phyloP scores from a whole-genome alignment of 2,113 vertebrate genomes.

The Barnardius zonarius region DNA sequence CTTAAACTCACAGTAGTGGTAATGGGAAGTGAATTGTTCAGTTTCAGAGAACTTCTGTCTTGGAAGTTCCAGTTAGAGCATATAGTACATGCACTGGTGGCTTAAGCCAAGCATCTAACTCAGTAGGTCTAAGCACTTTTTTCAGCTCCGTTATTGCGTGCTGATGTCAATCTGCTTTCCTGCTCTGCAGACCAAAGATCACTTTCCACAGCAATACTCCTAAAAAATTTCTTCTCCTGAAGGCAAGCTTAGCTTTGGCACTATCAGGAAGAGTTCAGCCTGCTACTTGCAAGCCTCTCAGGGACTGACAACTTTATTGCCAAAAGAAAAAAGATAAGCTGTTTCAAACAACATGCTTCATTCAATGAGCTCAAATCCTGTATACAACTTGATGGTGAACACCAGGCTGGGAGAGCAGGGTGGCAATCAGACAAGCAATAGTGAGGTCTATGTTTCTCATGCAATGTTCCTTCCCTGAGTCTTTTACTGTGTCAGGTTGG shows the following conservation, averaged over 20 bases:
- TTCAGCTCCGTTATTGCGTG: background rate
- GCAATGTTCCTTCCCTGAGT: background rate
- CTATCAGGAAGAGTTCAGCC: background rate
- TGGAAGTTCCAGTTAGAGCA: background rate
- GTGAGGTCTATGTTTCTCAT: background rate
- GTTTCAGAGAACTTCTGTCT: background rate
- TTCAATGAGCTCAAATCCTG: background rate
- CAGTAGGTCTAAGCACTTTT: background rate
- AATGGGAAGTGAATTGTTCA: background rate
- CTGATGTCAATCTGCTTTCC: background rate
- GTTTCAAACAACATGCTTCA: background rate
- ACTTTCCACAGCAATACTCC: background rate
- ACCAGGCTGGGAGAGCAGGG: background rate
- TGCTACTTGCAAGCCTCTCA: background rate
- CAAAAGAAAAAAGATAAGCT: background rate
- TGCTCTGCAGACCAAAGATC: background rate
- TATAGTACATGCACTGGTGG: background rate
- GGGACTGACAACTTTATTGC: background rate
- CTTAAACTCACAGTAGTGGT: background rate
- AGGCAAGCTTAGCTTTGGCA: background rate
- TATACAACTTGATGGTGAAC: rapidly evolving
- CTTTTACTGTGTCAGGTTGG: rapidly evolving
- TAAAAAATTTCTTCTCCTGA: background rate
- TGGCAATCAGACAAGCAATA: background rate
- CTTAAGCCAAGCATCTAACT: background rate